Base-by-base conservation (phyloP, 1,140 invertebrate species). In the Mizuhopecten yessoensis region DNA sequence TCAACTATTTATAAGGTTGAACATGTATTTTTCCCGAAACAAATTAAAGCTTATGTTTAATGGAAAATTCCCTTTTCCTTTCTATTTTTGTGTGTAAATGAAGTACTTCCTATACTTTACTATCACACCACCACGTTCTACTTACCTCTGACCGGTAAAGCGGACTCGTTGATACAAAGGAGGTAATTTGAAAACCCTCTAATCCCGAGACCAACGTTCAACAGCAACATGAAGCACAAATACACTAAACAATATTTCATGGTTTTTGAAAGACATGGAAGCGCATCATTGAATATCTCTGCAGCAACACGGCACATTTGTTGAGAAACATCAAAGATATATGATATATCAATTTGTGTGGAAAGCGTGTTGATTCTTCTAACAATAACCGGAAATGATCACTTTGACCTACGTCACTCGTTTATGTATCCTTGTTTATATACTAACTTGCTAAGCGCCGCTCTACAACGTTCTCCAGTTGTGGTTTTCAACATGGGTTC, bases 181-280 rank as follows among this genome's bases (percentile, higher is more conserved):
- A 75, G 57, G n/a, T 75, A 75, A 29, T 75, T 75, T 75, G 57
- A 75, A 75, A 75, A 75, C 5, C 57, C 57, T n/a, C 57, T 75
- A 29, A 75, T 75, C 17, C 57, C 57, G 1, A 75, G n/a, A 29
- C 23, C 57, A 75, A 75, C 0, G 23, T 75, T 17, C 0, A 75
- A 29, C 23, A 75, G 57, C 57, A 75, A 29, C 0, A 17, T 29
- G 11, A 75, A 75, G 11, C 15, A 75, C 57, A 75, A 17, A 75
- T n/a, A 75, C 57, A 75, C 57, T 75, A 29, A 23, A 75, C 57
- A 75, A 75, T 75, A 75, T 75, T 75, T 75, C 57, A 75, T 75
- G 57, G n/a, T 75, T 75, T 75, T 75, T n/a, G 57, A 75, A 75
- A 75, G 9, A 17, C 57, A 75, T 75, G 57, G 57, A 75, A 75